Evolutionary conservation across 2,888 invertebrate genomes (phyloP), one percentile per base, ranked within the genome.

Genomic region (Megastigmus dorsalis): DNA sequence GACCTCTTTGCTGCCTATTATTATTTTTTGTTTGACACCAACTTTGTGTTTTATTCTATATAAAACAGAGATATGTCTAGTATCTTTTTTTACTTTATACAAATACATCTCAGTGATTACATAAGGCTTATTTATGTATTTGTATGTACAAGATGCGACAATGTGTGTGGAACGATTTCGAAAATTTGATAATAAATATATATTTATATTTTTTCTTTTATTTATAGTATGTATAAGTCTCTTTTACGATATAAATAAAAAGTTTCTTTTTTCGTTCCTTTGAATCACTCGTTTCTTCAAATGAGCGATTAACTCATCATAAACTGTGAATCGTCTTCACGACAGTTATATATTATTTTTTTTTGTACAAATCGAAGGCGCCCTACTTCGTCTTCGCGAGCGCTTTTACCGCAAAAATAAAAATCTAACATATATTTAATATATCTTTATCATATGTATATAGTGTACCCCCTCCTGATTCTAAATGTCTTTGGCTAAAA

Each of bases 331-430:
- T 67, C 67, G 59, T 30, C 38, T 28, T 68, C 59, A 62, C 52
- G 41, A 70, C 33, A 15, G 48, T 30, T 48, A 38, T 70, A 71
- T 55, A 4, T 30, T 79, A 79, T 80, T 70, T 68, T 50, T 66
- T 73, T 77, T 70, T 76, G 79, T 79, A 80, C 80, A 82, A 82
- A 73, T 78, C 77, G 77, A 78, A 77, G 76, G n/a, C 67, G 45
- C 60, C 30, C 5, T 71, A 63, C n/a, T 52, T 59, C 28, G n/a
- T 66, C 20, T 41, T 67, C 33, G 28, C n/a, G 45, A 54, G 67
- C 45, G 54, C 45, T 41, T 4, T 15, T 15, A 45, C 26, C 41
- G 23, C 30, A 28, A 68, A 72, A 68, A 66, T 52, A 50, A 69
- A 63, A 69, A 62, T 52, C 50, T 41, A 68, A 38, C 30, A 28